phyloP scores from a whole-genome alignment of 2,888 invertebrate genomes.

The Melanophora roralis region DNA sequence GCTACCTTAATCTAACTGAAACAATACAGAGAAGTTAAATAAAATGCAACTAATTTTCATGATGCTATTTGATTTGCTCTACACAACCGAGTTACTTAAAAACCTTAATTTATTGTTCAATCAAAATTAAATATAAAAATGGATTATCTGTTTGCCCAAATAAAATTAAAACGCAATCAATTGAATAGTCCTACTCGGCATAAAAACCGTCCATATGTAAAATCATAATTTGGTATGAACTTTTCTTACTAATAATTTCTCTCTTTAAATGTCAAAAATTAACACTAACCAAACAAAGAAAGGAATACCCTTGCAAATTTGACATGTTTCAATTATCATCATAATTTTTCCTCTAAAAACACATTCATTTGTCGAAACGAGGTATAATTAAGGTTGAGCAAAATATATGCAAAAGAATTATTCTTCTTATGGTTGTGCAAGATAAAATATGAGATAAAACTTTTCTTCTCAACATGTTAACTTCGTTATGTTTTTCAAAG shows the following conservation, averaged over 20 bases:
- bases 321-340: not conserved
- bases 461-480: not conserved
- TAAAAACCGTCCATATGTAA: too few relatives aligned
- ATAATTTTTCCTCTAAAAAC: not conserved
- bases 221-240: not conserved
- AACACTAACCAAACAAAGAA: conserved; percentile 38
- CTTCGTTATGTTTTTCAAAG: not conserved
- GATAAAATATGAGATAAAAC: not conserved
- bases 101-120: too few relatives aligned
- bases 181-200: too few relatives aligned
- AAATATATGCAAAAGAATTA: not conserved
- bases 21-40: too few relatives aligned
- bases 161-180: too few relatives aligned
- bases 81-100: too few relatives aligned
- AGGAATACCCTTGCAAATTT: not conserved
- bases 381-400: not conserved
- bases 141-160: too few relatives aligned
- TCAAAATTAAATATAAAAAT: too few relatives aligned
- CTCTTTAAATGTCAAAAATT: not conserved
- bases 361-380: not conserved
- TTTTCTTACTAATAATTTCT: not conserved
- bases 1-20: too few relatives aligned
- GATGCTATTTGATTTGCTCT: too few relatives aligned
- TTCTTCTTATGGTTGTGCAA: not conserved
- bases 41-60: too few relatives aligned